Base-by-base conservation (phyloP, 2,888 invertebrate genomes). In the Maniola hyperantus region DNA sequence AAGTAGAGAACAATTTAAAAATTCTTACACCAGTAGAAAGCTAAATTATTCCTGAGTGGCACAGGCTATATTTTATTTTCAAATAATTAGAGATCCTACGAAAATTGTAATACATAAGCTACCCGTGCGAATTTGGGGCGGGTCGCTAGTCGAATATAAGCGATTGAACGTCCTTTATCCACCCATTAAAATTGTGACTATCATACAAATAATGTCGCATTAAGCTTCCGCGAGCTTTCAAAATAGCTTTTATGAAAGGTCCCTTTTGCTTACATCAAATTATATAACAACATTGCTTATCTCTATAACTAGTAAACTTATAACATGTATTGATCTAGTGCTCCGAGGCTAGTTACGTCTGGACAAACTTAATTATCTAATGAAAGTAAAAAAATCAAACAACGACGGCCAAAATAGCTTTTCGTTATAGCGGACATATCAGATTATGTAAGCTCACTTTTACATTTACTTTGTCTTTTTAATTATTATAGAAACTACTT, bases 371-470 rank as follows among this genome's bases (percentile, higher is more conserved):
- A 66, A 66, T 64, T 69, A 69, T 44, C 34, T 51, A 42, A 66
- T 33, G 66, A 66, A 66, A 66, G 64, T 69, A 64, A 64, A 66
- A n/a, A 64, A 69, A 20, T 39, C 57, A 57, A 55, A 68, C 57
- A 48, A 10, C 20, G n/a, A n/a, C n/a, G 4, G 4, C 15, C 34
- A 60, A 26, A 68, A 61, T 39, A 39, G 63, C 66, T 50, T 57
- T 59, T 66, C 63, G 54, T 64, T 55, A 39, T 55, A 42, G 44
- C 44, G 55, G 59, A 66, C 65, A 65, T 54, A 53, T 59, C 46
- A n/a, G 34, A 36, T 42, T 60, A 50, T 58, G 26, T 60, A 60
- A 66, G 59, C 20, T 36, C 10, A 51, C 61, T 51, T 48, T 51
- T 61, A 61, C 61, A 50, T 59, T 48, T 48, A 46, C 59, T n/a